Evolutionary conservation across 1,140 invertebrate species (phyloP).

Genomic region (Rhizoglyphus robini): DNA sequence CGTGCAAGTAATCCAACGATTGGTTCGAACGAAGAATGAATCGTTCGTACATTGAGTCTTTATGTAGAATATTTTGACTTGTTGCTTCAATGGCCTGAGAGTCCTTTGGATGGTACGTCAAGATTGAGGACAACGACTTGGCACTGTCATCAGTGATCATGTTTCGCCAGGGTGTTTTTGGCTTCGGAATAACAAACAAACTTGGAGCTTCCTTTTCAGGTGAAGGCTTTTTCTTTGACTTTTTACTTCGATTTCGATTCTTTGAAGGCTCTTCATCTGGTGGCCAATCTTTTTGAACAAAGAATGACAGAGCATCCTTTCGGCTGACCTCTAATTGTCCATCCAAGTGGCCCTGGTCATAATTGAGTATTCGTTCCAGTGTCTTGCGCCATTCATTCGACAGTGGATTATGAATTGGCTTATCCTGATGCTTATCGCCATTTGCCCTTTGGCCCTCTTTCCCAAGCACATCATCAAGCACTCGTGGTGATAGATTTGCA

Average conservation of each 20-base stretch:
- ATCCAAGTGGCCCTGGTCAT: neutral
- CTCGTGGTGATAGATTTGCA: neutral
- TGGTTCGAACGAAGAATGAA: neutral
- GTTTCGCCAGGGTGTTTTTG: neutral
- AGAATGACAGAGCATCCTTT: slow-evolving; percentile 6
- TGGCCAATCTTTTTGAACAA: slow-evolving; percentile 3
- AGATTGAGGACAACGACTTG: too few species aligned
- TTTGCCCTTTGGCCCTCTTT: neutral
- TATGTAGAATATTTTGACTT: neutral
- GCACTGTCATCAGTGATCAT: neutral
- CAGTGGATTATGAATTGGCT: neutral
- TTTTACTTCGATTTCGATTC: neutral
- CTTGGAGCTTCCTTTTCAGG: neutral
- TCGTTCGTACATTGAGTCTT: neutral
- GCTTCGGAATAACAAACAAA: neutral
- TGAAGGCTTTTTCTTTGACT: neutral
- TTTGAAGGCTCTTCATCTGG: slow-evolving; percentile 1
- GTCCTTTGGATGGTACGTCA: too few species aligned
- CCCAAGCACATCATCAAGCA: neutral
- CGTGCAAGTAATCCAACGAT: neutral
- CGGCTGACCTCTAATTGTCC: neutral
- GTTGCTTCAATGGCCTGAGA: neutral
- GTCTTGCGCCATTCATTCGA: slow-evolving; percentile 9
- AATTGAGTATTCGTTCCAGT: slow-evolving; percentile 5
- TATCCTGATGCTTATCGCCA: neutral